These are phyloP conservation scores for Spermophilus dauricus DNA, from an alignment of 2,113 vertebrate species.

Conservation along the genomic window DNA sequence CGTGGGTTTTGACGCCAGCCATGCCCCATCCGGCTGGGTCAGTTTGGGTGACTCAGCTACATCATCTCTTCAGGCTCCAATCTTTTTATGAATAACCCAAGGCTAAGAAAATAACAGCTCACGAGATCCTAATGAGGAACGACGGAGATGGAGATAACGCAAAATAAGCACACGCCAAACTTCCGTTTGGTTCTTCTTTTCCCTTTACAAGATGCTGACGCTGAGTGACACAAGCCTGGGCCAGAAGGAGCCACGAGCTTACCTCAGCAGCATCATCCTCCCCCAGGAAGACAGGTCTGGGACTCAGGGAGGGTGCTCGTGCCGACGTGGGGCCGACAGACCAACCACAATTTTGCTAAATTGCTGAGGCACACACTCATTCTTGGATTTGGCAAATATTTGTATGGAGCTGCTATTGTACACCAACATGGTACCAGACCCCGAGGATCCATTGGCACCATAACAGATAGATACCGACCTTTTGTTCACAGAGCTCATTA, in stretches of 20 bases:
- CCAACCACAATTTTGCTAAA: background rate
- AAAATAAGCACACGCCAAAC: background rate
- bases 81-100: background rate
- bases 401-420: background rate
- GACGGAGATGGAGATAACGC: background rate
- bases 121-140: background rate
- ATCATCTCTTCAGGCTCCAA: background rate
- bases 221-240: background rate
- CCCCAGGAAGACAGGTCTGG: background rate
- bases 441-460: background rate
- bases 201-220: background rate
- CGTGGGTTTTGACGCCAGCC: background rate
- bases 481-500: background rate
- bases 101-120: background rate
- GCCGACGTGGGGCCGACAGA: background rate
- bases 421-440: background rate
- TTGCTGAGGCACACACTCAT: background rate
- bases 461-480: background rate
- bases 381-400: background rate
- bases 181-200: background rate
- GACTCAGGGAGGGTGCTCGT: background rate
- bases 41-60: background rate
- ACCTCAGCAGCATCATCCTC: background rate
- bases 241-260: fast-evolving
- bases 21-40: too few relatives aligned